Conservation (phyloP, 1,140 invertebrate species). For the Mercenaria mercenaria region DNA sequence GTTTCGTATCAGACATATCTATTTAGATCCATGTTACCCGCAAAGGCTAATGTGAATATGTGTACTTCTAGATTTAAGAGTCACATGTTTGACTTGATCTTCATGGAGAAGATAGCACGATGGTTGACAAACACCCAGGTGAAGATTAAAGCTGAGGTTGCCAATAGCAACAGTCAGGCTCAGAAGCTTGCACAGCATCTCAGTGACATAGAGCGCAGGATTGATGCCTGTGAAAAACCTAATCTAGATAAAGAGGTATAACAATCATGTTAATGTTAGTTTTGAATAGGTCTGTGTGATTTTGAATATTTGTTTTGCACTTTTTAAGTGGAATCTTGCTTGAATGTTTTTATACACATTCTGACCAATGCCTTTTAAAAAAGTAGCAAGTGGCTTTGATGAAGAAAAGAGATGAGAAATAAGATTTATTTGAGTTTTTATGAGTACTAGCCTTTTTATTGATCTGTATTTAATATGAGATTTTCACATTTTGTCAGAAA, state of each 20-base stretch:
- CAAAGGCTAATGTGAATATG: too few relatives aligned
- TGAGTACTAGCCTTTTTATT: too few relatives aligned
- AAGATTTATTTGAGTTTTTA: too few relatives aligned
- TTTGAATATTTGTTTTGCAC: background rate
- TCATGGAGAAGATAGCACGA: constrained; percentile 85
- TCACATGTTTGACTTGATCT: constrained; percentile 86
- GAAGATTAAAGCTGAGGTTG: constrained; percentile 85
- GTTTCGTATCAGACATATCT: too few relatives aligned
- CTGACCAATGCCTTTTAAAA: too few relatives aligned
- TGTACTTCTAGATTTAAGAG: constrained; percentile 84
- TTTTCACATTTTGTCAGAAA: too few relatives aligned
- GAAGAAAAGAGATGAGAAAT: too few relatives aligned
- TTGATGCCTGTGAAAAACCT: constrained; percentile 84
- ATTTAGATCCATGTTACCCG: too few relatives aligned
- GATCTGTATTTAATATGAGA: too few relatives aligned
- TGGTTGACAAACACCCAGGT: constrained; percentile 86
- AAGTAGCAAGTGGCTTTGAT: too few relatives aligned
- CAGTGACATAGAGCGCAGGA: constrained; percentile 76
- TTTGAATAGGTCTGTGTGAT: background rate
- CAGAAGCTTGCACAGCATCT: constrained; percentile 80
- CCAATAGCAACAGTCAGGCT: constrained; percentile 84
- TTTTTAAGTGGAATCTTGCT: background rate
- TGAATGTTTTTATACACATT: background rate
- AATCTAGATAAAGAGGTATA: constrained; percentile 85
- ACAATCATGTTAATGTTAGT: too few relatives aligned